Base-by-base conservation (phyloP, 2,888 invertebrate genomes). In the Lithophane ornitopus region DNA sequence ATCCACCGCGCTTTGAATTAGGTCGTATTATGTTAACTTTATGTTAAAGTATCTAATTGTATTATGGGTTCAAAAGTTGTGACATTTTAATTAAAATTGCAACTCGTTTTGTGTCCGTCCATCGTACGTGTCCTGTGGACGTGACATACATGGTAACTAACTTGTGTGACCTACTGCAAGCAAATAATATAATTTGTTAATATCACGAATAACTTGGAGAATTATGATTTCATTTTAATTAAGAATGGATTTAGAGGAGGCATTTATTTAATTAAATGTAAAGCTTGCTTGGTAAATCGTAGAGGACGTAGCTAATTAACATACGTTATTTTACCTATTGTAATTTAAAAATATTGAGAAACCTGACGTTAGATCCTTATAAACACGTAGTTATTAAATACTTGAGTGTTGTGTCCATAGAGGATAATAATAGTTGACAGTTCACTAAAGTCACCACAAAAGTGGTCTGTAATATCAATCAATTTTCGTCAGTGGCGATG, bases 71-170 rank as follows among this genome's bases (percentile, higher is more conserved):
- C 89, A 93, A 92, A 95, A 95, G 94, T 94, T 94, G 92, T 91
- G 94, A 93, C 92, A 91, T 93, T 95, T 95, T 94, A 94, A 95
- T 95, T 95, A 93, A 95, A 95, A 94, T 95, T 92, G 94, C 90
- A 91, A 92, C 91, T 93, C 89, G 92, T 93, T 94, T 93, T 92
- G 91, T 91, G 91, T 91, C 89, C 87, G 89, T 89, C 88, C 90
- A 89, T 89, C 89, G 91, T 91, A 92, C 93, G 91, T 93, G 93
- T 92, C 89, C 89, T 90, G 86, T 90, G 92, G 91, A 92, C 92
- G 93, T 94, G 94, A 94, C 92, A 91, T 89, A 85, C 92, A 93
- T 93, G 90, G 90, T 91, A 91, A 91, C 89, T 89, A 92, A 91
- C 90, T 92, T 88, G 89, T 89, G 88, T 87, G 87, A 88, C 87